Percentiles rank a stretch among this genome's conserved stretches.
phyloP scores from a whole-genome alignment of 2,797 vertebrate species.

The Oreortyx pictus region DNA sequence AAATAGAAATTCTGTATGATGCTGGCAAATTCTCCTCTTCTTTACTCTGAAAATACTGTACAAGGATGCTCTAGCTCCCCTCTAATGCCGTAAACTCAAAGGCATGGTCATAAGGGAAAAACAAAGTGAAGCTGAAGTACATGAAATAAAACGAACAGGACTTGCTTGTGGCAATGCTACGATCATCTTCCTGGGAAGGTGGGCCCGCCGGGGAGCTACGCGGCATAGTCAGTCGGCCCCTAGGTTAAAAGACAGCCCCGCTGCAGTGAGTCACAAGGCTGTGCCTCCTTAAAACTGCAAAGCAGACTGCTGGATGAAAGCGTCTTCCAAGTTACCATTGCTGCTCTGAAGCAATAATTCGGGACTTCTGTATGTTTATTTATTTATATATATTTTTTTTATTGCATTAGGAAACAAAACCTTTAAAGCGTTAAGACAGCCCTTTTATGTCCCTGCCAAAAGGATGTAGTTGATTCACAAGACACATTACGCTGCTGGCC shows the following conservation, averaged over 20 bases:
- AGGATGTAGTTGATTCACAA: slow-evolving; percentile 84
- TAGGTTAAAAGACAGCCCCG: slow-evolving; percentile 24
- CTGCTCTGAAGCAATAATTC: slow-evolving; percentile 74
- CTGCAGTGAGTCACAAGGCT: background rate
- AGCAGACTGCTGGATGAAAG: slow-evolving; percentile 22
- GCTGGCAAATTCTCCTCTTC: slow-evolving; percentile 38
- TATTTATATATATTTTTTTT: slow-evolving; percentile 68
- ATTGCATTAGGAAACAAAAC: slow-evolving; percentile 94
- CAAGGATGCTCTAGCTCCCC: slow-evolving; percentile 48
- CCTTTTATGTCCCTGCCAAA: slow-evolving; percentile 96
- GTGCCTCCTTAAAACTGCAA: background rate
- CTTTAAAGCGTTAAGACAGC: slow-evolving; percentile 92
- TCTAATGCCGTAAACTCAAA: slow-evolving; percentile 16
- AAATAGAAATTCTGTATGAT: slow-evolving; percentile 20
- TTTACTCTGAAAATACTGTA: slow-evolving; percentile 42
- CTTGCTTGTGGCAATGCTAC: slow-evolving; percentile 52
- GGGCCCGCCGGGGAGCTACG: slow-evolving; percentile 5
- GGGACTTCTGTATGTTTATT: slow-evolving; percentile 78
- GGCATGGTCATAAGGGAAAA: slow-evolving; percentile 67
- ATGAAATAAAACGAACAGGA: background rate
- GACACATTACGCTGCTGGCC: slow-evolving; percentile 83
- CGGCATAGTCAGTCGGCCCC: background rate
- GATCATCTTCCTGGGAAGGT: slow-evolving; percentile 33
- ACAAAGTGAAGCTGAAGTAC: slow-evolving; percentile 12
- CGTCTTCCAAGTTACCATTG: slow-evolving; percentile 43